phyloP scores from a whole-genome alignment of 1,140 invertebrate species.

The Drosophila micromelanica region DNA sequence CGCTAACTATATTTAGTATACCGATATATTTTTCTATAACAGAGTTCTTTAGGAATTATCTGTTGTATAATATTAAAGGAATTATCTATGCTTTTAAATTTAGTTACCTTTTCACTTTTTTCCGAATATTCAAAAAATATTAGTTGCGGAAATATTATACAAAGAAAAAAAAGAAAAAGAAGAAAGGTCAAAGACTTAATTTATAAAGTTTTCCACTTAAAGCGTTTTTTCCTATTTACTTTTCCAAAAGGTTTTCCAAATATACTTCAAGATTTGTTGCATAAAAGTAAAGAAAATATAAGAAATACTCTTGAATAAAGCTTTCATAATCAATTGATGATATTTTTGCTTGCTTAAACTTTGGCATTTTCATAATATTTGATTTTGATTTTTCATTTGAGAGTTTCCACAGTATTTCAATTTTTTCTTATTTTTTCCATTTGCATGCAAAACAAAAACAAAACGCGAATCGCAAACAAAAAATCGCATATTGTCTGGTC shows the following conservation, averaged over 20 bases:
- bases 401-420: conserved; percentile 14
- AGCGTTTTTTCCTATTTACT: no score
- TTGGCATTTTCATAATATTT: conserved; percentile 25
- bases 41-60: no score
- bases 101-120: no score
- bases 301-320: neutral
- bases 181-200: no score
- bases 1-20: neutral
- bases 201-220: no score
- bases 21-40: no score
- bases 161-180: no score
- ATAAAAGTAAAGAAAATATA: neutral
- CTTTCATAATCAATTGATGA: conserved; percentile 11
- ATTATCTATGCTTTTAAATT: no score
- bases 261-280: neutral
- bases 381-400: conserved; percentile 23
- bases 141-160: no score
- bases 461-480: neutral
- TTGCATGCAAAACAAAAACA: conserved; percentile 39
- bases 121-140: no score
- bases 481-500: conserved; percentile 37
- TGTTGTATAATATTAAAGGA: no score
- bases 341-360: conserved; percentile 8
- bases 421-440: conserved; percentile 4
- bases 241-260: no score